A percentile compares a stretch with the other conserved stretches of the same genome.
Evolutionary conservation across 2,113 vertebrate genomes (phyloP).

Genomic region (Daubentonia madagascariensis): DNA sequence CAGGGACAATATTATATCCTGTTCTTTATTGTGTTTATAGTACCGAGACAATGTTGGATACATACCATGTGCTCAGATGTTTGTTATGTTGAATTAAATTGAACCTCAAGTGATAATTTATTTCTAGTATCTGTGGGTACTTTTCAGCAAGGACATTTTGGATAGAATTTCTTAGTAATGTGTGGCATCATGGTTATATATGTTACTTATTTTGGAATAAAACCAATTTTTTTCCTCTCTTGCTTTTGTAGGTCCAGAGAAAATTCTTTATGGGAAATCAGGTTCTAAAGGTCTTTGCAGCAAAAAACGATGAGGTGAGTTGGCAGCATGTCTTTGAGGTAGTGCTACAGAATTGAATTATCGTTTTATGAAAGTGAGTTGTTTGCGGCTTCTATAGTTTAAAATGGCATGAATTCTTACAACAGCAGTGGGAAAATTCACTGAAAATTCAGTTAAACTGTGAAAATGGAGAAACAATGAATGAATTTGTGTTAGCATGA

Average conservation of each 20-base stretch:
- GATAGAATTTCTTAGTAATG: constrained; percentile 32
- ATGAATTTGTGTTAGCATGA: not conserved
- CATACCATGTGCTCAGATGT: not conserved
- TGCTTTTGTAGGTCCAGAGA: constrained; percentile 85
- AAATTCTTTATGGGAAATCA: constrained; percentile 93
- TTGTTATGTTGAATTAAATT: not conserved
- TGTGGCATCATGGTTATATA: not conserved
- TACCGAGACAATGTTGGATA: not conserved
- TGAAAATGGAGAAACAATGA: constrained; percentile 37
- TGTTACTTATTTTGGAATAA: constrained; percentile 47
- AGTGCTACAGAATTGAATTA: constrained; percentile 7
- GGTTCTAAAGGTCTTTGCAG: constrained; percentile 92
- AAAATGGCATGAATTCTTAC: constrained; percentile 28
- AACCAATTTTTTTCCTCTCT: constrained; percentile 43
- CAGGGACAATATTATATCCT: not conserved
- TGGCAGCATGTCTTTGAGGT: not conserved
- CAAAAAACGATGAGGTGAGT: constrained; percentile 91
- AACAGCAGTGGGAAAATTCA: not conserved
- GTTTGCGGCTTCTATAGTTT: constrained; percentile 13
- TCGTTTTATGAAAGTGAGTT: not conserved
- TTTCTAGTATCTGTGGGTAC: not conserved
- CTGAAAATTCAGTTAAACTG: constrained; percentile 29
- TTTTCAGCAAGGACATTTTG: constrained; percentile 38
- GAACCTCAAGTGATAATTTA: not conserved
- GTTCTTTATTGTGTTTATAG: not conserved